These are phyloP conservation scores for Rotaria magnacalcarata DNA, from an alignment of 2,888 invertebrate genomes.

Conservation along the genomic window DNA sequence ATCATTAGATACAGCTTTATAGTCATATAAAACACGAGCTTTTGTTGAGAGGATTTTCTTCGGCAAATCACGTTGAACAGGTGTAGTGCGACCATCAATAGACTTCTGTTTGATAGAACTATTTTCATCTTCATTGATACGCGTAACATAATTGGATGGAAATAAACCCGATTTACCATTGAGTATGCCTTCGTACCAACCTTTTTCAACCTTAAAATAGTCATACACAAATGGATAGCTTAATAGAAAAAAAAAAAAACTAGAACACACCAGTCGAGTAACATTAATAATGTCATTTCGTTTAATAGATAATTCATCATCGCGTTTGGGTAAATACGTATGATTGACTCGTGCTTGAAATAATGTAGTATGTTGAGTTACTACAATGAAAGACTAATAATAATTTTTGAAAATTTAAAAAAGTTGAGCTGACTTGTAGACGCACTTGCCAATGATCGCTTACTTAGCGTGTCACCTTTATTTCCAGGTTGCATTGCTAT, in stretches of 20 bases:
- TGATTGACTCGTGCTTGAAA: conserved; percentile 51
- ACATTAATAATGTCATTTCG: conserved; percentile 85
- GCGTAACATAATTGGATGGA: conserved; percentile 87
- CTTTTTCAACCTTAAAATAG: conserved; percentile 51
- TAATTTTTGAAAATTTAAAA: too few relatives aligned
- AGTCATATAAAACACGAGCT: conserved; percentile 62
- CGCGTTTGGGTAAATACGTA: conserved; percentile 79
- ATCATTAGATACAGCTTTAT: conserved; percentile 85
- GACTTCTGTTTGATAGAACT: background rate
- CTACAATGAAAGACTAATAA: too few relatives aligned
- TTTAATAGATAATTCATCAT: conserved; percentile 80
- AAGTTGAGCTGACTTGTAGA: too few relatives aligned
- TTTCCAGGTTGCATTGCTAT: background rate
- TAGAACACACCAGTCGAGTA: conserved; percentile 58
- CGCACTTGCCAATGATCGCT: background rate
- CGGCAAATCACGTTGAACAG: background rate
- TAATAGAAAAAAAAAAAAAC: background rate
- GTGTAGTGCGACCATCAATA: background rate
- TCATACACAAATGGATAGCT: background rate
- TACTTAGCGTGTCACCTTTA: background rate
- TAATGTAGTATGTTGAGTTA: background rate
- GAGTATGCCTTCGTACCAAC: conserved; percentile 74
- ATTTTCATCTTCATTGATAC: conserved; percentile 49
- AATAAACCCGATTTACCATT: conserved; percentile 81
- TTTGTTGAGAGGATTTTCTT: conserved; percentile 46